These are phyloP conservation scores for Drosophila buzzatii DNA, from an alignment of 2,888 invertebrate genomes.

Conservation along the genomic window DNA sequence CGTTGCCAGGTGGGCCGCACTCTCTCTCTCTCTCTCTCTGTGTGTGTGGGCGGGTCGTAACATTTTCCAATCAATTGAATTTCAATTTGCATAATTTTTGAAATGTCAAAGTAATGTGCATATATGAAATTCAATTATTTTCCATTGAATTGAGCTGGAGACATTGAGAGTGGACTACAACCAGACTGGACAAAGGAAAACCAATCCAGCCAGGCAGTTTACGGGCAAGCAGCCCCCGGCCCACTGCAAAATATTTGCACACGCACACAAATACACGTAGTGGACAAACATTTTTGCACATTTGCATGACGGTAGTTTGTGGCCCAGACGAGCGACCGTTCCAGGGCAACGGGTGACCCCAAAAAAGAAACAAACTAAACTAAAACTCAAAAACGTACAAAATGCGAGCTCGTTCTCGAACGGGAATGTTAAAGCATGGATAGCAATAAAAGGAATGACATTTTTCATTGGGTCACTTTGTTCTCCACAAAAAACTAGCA, in stretches of 20 bases:
- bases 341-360: constrained; percentile 51
- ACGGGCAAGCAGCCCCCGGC: background rate
- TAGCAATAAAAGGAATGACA: constrained; percentile 70
- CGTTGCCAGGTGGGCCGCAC: constrained; percentile 13
- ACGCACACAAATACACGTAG: constrained; percentile 36
- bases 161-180: constrained; percentile 69
- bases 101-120: constrained; percentile 78
- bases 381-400: constrained; percentile 61
- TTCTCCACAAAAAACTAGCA: constrained; percentile 48
- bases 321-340: constrained; percentile 18
- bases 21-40: no score
- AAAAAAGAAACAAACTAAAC: constrained; percentile 65
- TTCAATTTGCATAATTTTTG: constrained; percentile 79
- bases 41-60: constrained; percentile 28
- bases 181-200: constrained; percentile 53
- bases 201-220: constrained; percentile 23
- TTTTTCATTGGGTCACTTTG: constrained; percentile 48
- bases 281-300: constrained; percentile 73
- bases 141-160: constrained; percentile 80
- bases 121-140: constrained; percentile 80
- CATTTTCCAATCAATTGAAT: constrained; percentile 81
- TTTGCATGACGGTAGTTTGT: constrained; percentile 52
- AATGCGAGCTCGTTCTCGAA: constrained; percentile 33
- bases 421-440: constrained; percentile 44
- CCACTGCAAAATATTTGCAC: no score